Evolutionary conservation across 2,797 vertebrate species (phyloP).

Genomic region (Rhodeus uyekii): DNA sequence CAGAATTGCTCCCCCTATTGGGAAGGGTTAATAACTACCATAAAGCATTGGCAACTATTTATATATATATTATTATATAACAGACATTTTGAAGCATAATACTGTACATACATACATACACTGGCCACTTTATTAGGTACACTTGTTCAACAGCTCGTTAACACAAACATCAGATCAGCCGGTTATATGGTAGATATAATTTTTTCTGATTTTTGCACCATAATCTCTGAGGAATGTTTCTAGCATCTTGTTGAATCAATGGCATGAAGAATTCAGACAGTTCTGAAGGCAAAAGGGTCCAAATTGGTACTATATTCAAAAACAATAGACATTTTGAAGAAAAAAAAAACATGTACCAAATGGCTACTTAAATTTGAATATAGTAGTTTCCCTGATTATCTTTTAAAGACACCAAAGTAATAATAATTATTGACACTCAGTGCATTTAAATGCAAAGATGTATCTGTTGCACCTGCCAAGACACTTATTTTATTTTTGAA

Average conservation of each 20-base stretch:
- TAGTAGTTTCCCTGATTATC: neutral
- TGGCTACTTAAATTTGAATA: neutral
- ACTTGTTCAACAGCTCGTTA: neutral
- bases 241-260: too few relatives aligned
- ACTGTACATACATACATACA: too few relatives aligned
- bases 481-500: too few relatives aligned
- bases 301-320: neutral
- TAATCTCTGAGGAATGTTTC: too few relatives aligned
- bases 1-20: neutral
- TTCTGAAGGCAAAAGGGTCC: too few relatives aligned
- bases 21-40: neutral
- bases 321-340: neutral
- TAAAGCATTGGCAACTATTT: neutral
- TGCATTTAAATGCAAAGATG: neutral
- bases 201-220: too few relatives aligned
- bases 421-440: neutral
- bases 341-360: neutral
- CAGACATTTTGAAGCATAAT: too few relatives aligned
- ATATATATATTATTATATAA: neutral
- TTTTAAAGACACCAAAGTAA: neutral
- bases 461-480: neutral
- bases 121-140: neutral
- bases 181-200: too few relatives aligned
- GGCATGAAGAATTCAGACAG: too few relatives aligned
- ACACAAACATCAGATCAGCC: neutral